Evolutionary conservation across 2,113 vertebrate species (phyloP).

Genomic region (Dromas ardeola): DNA sequence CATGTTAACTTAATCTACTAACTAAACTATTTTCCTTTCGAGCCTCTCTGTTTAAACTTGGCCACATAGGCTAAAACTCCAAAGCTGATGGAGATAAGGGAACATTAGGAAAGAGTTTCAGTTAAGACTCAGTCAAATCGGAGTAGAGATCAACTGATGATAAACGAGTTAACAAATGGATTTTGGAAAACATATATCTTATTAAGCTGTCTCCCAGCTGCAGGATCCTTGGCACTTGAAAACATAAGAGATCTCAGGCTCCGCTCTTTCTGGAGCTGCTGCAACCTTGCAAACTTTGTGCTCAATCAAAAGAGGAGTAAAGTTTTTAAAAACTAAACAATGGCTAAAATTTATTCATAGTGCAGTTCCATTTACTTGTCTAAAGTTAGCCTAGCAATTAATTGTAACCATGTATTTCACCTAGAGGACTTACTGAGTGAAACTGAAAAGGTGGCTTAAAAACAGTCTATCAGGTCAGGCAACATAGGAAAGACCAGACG

Average conservation of each 20-base stretch:
- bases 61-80: neutral
- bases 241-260: neutral
- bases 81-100: conserved; percentile 8
- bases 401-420: neutral
- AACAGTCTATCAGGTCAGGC: neutral
- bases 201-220: neutral
- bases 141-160: neutral
- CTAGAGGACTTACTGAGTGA: neutral
- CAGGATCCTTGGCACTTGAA: neutral
- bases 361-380: neutral
- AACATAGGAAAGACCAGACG: neutral
- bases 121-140: neutral
- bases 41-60: conserved; percentile 31
- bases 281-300: neutral
- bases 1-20: conserved; percentile 30
- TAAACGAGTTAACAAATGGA: conserved; percentile 11
- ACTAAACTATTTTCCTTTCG: conserved; percentile 18
- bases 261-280: neutral
- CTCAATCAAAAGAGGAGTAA: neutral
- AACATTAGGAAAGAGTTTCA: conserved; percentile 16
- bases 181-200: neutral
- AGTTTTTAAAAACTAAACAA: conserved; percentile 1
- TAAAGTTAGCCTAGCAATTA: neutral
- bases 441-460: neutral
- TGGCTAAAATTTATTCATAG: neutral